Base-by-base conservation (phyloP, 2,797 vertebrate genomes). In the Enteromius anoplus region DNA sequence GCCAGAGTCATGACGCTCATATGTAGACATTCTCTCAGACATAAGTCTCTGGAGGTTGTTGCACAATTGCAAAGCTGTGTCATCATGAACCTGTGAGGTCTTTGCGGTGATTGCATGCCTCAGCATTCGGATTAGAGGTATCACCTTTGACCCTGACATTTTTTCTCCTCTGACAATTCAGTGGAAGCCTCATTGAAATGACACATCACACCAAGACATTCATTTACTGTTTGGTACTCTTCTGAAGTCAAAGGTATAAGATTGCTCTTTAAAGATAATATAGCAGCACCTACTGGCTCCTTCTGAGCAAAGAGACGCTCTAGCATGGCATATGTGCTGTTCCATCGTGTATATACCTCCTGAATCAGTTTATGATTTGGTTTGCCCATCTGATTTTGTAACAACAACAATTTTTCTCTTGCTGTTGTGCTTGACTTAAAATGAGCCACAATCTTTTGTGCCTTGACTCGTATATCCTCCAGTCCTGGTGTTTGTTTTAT, bases 191-290 rank as follows among this genome's bases (percentile, higher is more conserved):
- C 37, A 42, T 5, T 73, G 70, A 73, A 53, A 21, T 55, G 51
- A 55, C 51, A 53, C 49, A 72, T 34, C n/a, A 70, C 68, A 70
- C 68, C 40, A 47, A 70, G 68, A 75, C 72, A 75, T 75, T 75
- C 0, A 37, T 75, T 75, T 40, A n/a, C 3, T 58, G 2, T 37
- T 5, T 75, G 51, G 11, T 75, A 40, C 51, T 75, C 49, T 55
- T 55, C 49, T 75, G 32, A 55, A 75, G 72, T 75, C 51, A 75
- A 58, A 37, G 32, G 32, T 75, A 19, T 55, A 32, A 58, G 32
- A 21, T 15, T 75, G 14, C 51, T 75, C 19, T 75, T 75, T 11
- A 75, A 21, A 75, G 72, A n/a, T 8, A 37, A 10, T 5, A 55
- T 8, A 75, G 72, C 32, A 75, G 32, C 51, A 15, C 51, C 49